A percentile compares a stretch with the other conserved stretches of the same genome.
Evolutionary conservation across 2,113 vertebrate species (phyloP).

Genomic region (Ellobius talpinus): DNA sequence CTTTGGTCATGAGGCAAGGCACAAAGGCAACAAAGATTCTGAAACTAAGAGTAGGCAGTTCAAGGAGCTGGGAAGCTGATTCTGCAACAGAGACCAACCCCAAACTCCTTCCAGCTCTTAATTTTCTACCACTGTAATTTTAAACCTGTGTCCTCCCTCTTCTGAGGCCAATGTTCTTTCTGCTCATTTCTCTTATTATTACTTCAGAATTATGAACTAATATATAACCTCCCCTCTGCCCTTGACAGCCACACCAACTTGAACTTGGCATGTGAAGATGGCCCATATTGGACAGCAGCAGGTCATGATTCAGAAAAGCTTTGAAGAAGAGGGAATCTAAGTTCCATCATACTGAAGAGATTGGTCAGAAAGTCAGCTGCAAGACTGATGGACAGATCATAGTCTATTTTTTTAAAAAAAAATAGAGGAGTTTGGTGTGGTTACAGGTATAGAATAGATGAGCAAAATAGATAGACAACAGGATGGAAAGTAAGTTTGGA

Average conservation of each 20-base stretch:
- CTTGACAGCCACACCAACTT: constrained; percentile 3
- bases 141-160: background rate
- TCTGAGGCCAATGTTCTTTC: background rate
- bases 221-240: background rate
- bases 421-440: background rate
- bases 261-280: background rate
- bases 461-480: background rate
- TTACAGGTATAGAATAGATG: background rate
- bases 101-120: background rate
- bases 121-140: background rate
- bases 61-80: background rate
- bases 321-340: background rate
- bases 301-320: background rate
- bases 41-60: constrained; percentile 13
- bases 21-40: constrained; percentile 4
- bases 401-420: background rate
- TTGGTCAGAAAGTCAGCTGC: background rate
- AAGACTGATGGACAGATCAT: background rate
- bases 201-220: constrained; percentile 20
- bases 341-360: background rate
- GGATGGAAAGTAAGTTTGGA: background rate
- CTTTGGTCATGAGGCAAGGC: background rate
- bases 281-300: background rate
- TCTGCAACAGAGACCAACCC: background rate
- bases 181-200: background rate